Conservation (phyloP, 2,888 invertebrate species). For the Ectemnius continuus region DNA sequence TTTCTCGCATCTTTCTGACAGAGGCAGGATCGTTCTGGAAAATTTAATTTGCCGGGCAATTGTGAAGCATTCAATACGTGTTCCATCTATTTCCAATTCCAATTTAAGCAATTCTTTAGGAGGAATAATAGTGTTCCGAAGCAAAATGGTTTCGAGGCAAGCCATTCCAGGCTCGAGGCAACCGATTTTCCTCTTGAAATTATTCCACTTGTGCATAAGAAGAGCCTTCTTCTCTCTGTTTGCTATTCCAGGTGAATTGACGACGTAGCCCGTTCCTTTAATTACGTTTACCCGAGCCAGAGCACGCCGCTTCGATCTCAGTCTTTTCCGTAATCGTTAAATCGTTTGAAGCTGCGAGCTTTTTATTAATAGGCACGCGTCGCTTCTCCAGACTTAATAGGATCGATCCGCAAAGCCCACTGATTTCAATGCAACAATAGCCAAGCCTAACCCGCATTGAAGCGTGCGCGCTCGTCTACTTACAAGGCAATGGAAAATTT, state of each 20-base stretch:
- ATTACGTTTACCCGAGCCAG: constrained; percentile 54
- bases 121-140: constrained; percentile 32
- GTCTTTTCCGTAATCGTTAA: constrained; percentile 3
- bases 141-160: constrained; percentile 30
- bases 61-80: constrained; percentile 4
- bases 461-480: no score
- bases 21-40: neutral
- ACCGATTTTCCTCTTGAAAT: constrained; percentile 51
- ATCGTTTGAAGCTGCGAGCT: no score
- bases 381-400: no score
- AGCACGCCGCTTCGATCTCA: constrained; percentile 33
- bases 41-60: neutral
- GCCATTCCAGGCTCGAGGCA: constrained; percentile 39
- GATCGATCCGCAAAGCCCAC: no score
- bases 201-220: constrained; percentile 51
- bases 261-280: constrained; percentile 44
- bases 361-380: no score
- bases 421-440: no score
- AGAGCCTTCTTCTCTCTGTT: constrained; percentile 40
- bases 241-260: constrained; percentile 45
- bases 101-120: constrained; percentile 24
- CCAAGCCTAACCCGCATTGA: no score
- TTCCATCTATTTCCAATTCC: constrained; percentile 26
- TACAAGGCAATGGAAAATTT: no score
- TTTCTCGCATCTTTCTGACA: no score